Conservation (phyloP, 2,113 vertebrate species). For the Phodopus roborovskii region DNA sequence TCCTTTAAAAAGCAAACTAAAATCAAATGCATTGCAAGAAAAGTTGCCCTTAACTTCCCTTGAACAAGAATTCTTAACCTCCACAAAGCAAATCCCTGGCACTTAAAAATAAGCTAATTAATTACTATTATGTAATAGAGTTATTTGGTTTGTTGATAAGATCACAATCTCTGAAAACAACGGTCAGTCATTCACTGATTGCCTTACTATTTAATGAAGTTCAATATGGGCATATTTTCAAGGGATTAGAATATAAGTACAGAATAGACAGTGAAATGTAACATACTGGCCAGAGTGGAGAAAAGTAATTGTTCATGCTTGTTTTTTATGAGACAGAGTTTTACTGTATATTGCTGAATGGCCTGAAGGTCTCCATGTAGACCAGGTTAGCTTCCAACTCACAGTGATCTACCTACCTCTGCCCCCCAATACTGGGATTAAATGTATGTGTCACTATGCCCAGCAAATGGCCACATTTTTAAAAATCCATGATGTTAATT, state of each 20-base stretch:
- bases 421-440: not conserved
- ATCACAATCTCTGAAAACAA: slow-evolving; percentile 8
- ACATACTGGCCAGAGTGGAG: not conserved
- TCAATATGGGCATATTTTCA: not conserved
- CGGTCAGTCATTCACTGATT: not conserved
- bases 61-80: slow-evolving; percentile 31
- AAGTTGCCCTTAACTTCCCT: not conserved
- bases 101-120: not conserved
- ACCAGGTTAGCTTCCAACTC: not conserved
- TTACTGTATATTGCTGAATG: not conserved
- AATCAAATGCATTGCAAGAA: not conserved
- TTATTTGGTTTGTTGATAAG: not conserved
- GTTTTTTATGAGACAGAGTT: not conserved
- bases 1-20: slow-evolving; percentile 41
- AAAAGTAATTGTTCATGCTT: too few relatives aligned
- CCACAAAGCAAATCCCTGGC: not conserved
- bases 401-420: not conserved
- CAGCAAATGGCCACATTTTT: not conserved
- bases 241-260: not conserved
- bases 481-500: not conserved
- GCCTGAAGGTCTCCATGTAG: not conserved
- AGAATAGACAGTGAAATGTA: not conserved
- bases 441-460: not conserved
- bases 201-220: slow-evolving; percentile 19
- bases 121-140: slow-evolving; percentile 26